Percentiles rank a stretch among this genome's conserved stretches.
Evolutionary conservation across 37 sponge, comb jelly and placozoan species (phyloP).

Genomic region (Tethya wilhelma): DNA sequence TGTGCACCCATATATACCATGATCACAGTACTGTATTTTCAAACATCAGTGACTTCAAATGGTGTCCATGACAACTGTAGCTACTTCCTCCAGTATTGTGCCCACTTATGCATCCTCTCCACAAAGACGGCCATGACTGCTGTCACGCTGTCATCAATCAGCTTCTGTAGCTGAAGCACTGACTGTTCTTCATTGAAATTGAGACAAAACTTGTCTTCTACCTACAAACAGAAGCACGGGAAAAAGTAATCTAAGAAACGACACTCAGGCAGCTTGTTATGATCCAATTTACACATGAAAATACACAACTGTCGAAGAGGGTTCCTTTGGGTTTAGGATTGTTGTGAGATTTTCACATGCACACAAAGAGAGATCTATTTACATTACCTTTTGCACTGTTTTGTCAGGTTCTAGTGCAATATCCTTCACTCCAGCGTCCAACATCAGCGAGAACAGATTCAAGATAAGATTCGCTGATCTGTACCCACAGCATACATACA

Average conservation of each 20-base stretch:
- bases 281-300: no score
- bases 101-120: constrained; percentile 92
- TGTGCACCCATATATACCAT: no score
- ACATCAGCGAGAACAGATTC: constrained; percentile 96
- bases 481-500: background rate
- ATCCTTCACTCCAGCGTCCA: constrained; percentile 94
- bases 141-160: constrained; percentile 95
- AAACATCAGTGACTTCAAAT: no score
- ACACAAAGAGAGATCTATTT: no score
- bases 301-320: no score
- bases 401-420: constrained; percentile 99
- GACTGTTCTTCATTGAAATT: constrained; percentile 96
- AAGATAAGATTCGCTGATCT: constrained; percentile 93
- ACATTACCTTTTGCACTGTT: constrained; percentile 88
- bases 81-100: constrained; percentile 64
- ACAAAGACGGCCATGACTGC: constrained; percentile 89
- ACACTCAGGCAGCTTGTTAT: background rate
- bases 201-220: constrained; percentile 95
- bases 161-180: constrained; percentile 86
- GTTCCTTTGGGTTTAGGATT: no score
- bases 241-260: background rate
- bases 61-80: no score
- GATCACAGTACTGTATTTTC: no score
- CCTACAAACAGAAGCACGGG: constrained; percentile 21
- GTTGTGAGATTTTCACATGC: no score